phyloP scores from a whole-genome alignment of 2,113 vertebrate genomes.

The Triplophysa tibetana region DNA sequence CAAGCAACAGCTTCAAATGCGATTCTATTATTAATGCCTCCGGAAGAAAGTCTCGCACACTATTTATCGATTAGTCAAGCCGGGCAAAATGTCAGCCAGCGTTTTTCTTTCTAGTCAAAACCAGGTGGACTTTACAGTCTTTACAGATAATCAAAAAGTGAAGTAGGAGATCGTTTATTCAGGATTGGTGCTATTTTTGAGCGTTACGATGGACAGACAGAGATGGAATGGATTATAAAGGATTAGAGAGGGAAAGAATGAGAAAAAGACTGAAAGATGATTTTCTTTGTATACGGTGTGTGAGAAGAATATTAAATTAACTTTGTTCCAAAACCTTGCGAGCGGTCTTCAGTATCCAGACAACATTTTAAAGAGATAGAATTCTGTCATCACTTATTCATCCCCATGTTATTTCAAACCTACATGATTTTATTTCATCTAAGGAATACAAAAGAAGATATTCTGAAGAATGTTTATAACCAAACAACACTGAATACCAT shows the following conservation, averaged over 20 bases:
- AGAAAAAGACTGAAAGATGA: neutral
- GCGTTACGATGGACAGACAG: slow-evolving; percentile 2
- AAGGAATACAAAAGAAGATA: too few relatives aligned
- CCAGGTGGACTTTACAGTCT: slow-evolving; percentile 1
- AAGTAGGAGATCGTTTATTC: neutral
- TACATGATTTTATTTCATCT: too few relatives aligned
- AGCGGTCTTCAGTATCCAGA: neutral
- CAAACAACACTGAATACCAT: too few relatives aligned
- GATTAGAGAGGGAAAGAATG: neutral
- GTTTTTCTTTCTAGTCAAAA: slow-evolving; percentile 18
- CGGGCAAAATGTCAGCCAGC: slow-evolving; percentile 16
- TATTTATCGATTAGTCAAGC: slow-evolving; percentile 38
- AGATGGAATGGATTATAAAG: neutral
- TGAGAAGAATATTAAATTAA: neutral
- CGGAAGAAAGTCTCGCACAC: slow-evolving; percentile 39
- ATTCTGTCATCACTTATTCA: too few relatives aligned
- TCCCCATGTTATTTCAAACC: too few relatives aligned
- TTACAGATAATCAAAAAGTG: slow-evolving; percentile 7
- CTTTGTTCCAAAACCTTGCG: neutral
- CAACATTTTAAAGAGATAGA: too few relatives aligned
- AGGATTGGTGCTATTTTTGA: neutral
- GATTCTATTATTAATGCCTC: slow-evolving; percentile 36
- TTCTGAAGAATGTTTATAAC: too few relatives aligned
- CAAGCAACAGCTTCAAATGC: slow-evolving; percentile 37
- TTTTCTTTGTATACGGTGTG: too few relatives aligned